A percentile compares a stretch with the other conserved stretches of the same genome.
Conservation (phyloP, 2,797 vertebrate genomes). For the Pangasius macronema region DNA sequence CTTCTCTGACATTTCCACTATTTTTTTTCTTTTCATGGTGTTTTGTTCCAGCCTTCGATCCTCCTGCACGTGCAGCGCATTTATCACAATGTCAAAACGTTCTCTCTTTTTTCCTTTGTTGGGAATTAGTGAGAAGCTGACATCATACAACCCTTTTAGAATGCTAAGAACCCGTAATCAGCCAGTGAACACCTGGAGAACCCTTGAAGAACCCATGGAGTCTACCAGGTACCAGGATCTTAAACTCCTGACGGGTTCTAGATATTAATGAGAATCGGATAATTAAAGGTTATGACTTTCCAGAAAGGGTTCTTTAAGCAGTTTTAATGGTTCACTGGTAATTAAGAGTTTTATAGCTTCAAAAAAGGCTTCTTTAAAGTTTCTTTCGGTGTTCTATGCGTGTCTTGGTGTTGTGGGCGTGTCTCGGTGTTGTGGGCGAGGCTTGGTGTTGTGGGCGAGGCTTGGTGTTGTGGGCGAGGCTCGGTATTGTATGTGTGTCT, state of each 20-base stretch:
- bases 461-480: neutral
- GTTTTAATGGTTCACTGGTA: neutral
- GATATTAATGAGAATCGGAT: neutral
- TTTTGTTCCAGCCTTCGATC: neutral
- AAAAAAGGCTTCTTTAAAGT: neutral
- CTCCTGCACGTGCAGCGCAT: neutral
- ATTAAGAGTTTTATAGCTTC: neutral
- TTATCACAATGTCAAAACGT: neutral
- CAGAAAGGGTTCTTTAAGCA: neutral
- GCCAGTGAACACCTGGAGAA: neutral
- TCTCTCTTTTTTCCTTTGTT: neutral
- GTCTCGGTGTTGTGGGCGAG: neutral
- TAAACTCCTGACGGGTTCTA: neutral
- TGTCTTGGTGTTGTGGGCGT: neutral
- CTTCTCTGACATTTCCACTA: neutral
- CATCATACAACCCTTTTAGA: neutral
- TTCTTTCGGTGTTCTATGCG: no score
- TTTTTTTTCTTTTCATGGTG: neutral
- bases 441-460: neutral
- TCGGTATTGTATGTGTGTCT: neutral
- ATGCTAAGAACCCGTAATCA: neutral
- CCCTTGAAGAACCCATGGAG: neutral
- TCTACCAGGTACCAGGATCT: neutral
- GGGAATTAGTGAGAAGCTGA: neutral
- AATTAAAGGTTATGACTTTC: neutral